A percentile compares a stretch with the other conserved stretches of the same genome.
These are phyloP conservation scores for Ellobium chinense DNA, from an alignment of 2,888 invertebrate species.

Conservation along the genomic window DNA sequence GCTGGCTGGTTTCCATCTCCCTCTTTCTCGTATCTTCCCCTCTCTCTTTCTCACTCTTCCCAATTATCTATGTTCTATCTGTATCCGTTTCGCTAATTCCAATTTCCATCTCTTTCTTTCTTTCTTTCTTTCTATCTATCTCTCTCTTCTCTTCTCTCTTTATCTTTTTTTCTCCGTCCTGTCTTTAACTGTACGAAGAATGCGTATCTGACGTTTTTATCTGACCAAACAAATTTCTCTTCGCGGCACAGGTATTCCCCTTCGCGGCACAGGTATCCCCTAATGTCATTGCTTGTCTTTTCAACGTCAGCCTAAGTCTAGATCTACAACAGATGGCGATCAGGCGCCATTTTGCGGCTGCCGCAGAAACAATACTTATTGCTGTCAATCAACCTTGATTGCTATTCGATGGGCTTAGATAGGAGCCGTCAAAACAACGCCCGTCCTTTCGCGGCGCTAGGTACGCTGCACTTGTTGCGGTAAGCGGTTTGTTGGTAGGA, in stretches of 20 bases:
- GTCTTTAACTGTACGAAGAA: too few species aligned
- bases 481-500: too few species aligned
- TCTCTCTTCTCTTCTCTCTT: too few species aligned
- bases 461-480: too few species aligned
- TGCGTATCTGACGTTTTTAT: too few species aligned
- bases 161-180: background rate
- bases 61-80: background rate
- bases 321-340: background rate
- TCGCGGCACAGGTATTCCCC: too few species aligned
- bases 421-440: slow-evolving; percentile 1
- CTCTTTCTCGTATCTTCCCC: background rate
- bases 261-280: too few species aligned
- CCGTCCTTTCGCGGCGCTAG: too few species aligned
- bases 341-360: background rate
- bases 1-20: background rate
- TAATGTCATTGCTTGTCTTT: too few species aligned
- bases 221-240: too few species aligned
- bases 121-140: background rate
- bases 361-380: slow-evolving; percentile 12
- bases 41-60: background rate
- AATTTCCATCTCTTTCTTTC: background rate
- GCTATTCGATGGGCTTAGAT: background rate
- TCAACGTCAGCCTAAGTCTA: background rate
- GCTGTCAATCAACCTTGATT: slow-evolving; percentile 14
- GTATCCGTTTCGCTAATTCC: background rate